Percentiles rank a stretch among this genome's conserved stretches.
These are phyloP conservation scores for Eilema griseolum DNA, from an alignment of 2,888 invertebrate genomes.

Conservation along the genomic window DNA sequence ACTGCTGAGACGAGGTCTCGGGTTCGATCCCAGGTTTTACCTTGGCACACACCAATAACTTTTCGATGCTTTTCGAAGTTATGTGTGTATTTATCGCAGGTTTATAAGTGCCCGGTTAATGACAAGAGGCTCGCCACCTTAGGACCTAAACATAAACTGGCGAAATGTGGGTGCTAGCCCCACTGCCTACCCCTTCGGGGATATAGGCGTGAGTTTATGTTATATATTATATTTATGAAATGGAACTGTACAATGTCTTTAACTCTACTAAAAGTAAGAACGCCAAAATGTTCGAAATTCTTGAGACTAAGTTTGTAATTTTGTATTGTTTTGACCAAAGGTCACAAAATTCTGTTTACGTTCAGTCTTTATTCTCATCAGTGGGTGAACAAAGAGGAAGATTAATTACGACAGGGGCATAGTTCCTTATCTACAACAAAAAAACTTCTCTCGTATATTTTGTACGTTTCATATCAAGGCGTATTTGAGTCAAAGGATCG, in stretches of 20 bases:
- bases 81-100: too few relatives aligned
- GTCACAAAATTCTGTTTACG: constrained; percentile 8
- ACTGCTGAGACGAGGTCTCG: too few relatives aligned
- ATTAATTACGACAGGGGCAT: constrained; percentile 18
- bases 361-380: constrained; percentile 9
- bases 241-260: constrained; percentile 12
- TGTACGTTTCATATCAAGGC: constrained; percentile 11
- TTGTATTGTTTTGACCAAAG: constrained; percentile 1
- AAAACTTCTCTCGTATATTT: constrained; percentile 20
- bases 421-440: constrained; percentile 22
- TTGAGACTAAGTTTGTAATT: constrained; percentile 8
- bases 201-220: too few relatives aligned
- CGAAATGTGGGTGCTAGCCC: too few relatives aligned
- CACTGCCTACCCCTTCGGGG: too few relatives aligned
- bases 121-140: too few relatives aligned
- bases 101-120: too few relatives aligned
- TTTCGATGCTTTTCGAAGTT: too few relatives aligned
- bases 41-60: too few relatives aligned
- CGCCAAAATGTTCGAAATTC: constrained; percentile 2
- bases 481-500: constrained; percentile 6
- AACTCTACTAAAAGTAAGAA: not conserved
- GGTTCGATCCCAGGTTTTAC: too few relatives aligned
- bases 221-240: constrained; percentile 17
- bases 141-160: too few relatives aligned
- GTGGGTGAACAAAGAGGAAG: constrained; percentile 17